These are phyloP conservation scores for Lagopus leucura DNA, from an alignment of 2,113 vertebrate genomes.

Conservation along the genomic window DNA sequence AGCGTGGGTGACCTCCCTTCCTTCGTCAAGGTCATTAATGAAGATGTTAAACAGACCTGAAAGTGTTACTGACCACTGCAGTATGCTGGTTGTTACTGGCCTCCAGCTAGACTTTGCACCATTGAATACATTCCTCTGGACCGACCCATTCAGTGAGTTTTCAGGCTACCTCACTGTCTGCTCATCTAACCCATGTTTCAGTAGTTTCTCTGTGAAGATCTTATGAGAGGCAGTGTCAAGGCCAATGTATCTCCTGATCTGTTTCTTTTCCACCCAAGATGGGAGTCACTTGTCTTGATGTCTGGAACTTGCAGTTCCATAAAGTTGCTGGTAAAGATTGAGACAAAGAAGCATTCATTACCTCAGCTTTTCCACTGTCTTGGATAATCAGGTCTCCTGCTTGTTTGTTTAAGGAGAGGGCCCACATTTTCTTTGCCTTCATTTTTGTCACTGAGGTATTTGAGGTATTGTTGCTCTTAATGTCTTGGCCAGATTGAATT, in stretches of 20 bases:
- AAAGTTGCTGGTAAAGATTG: background rate
- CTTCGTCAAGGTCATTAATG: background rate
- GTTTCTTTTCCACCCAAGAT: background rate
- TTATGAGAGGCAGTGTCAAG: background rate
- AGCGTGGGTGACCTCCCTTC: background rate
- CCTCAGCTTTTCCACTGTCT: background rate
- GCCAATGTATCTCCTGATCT: background rate
- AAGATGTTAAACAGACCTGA: background rate
- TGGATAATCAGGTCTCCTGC: background rate
- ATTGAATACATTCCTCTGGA: background rate
- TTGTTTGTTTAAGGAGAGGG: background rate
- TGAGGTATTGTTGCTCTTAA: background rate
- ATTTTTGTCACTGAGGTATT: background rate
- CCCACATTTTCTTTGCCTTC: background rate
- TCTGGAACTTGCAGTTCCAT: background rate
- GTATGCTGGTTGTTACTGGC: background rate
- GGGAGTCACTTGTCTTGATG: background rate
- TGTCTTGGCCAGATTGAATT: background rate
- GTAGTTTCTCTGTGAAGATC: background rate
- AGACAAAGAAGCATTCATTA: background rate
- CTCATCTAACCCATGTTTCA: background rate
- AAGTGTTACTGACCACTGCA: background rate
- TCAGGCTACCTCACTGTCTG: background rate
- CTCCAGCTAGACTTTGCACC: background rate
- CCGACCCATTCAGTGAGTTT: background rate